Conservation (phyloP, 1,140 invertebrate species). For the Leguminivora glycinivorella region DNA sequence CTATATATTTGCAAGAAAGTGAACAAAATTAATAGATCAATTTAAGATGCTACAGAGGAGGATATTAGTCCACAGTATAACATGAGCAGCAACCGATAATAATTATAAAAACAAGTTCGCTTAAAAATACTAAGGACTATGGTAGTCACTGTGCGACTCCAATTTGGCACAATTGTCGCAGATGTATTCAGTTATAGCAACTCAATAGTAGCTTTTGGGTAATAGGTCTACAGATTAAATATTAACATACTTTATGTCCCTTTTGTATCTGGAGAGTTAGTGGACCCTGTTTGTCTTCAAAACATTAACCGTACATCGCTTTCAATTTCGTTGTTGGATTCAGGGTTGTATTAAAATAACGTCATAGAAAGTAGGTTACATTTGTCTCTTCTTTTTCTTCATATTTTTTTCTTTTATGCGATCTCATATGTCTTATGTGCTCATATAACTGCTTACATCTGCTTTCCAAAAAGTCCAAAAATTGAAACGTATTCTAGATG, state of each 20-base stretch:
- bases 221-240: background rate
- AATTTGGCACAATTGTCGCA: background rate
- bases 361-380: background rate
- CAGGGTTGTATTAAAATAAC: background rate
- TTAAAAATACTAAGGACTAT: background rate
- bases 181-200: slow-evolving; percentile 17
- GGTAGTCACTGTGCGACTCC: background rate
- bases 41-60: background rate
- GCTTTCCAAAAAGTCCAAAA: background rate
- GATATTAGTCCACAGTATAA: slow-evolving; percentile 8
- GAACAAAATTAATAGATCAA: too few species aligned
- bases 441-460: slow-evolving; percentile 19
- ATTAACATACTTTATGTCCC: background rate
- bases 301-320: background rate
- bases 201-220: background rate
- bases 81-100: background rate
- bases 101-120: slow-evolving; percentile 9
- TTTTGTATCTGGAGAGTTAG: background rate
- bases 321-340: background rate
- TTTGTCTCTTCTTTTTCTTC: too few species aligned
- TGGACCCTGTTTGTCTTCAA: background rate
- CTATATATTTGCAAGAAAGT: too few species aligned
- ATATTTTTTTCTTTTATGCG: too few species aligned
- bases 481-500: slow-evolving; percentile 18
- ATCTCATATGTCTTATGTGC: too few species aligned